Percentiles rank a stretch among this genome's conserved stretches.
These are phyloP conservation scores for Temnopleurus reevesii DNA, from an alignment of 53 echinoderm and acorn worm genomes.

Conservation along the genomic window DNA sequence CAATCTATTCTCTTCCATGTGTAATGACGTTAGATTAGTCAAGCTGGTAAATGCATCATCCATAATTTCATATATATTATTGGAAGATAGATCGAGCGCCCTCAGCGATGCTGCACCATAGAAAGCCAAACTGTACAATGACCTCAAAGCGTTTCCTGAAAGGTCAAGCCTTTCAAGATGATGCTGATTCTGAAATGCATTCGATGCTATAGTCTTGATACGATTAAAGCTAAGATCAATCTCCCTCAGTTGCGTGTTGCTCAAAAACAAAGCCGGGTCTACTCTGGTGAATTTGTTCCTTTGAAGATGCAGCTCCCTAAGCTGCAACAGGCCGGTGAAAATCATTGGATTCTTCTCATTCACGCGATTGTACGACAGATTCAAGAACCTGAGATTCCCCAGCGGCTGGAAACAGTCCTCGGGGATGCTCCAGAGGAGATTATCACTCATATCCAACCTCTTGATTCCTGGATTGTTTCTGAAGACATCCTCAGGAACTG, in stretches of 20 bases:
- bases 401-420: constrained; percentile 39
- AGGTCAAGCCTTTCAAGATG: constrained; percentile 61
- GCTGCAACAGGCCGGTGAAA: constrained; percentile 36
- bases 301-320: constrained; percentile 49
- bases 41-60: constrained; percentile 44
- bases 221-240: constrained; percentile 65
- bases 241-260: constrained; percentile 51
- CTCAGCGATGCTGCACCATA: constrained; percentile 15
- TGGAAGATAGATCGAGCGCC: constrained; percentile 60
- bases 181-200: constrained; percentile 55
- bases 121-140: constrained; percentile 34
- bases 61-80: constrained; percentile 7
- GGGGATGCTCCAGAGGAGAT: constrained; percentile 51
- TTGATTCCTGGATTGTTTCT: constrained; percentile 31
- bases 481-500: constrained; percentile 40
- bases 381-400: constrained; percentile 50
- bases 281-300: constrained; percentile 57
- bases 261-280: constrained; percentile 34
- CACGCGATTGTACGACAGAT: constrained; percentile 65
- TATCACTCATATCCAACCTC: constrained; percentile 59
- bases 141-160: constrained; percentile 58
- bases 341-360: constrained; percentile 48
- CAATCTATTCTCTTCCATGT: constrained; percentile 59
- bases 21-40: constrained; percentile 40
- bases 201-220: constrained; percentile 37